Percentiles rank a stretch among this genome's conserved stretches.
Evolutionary conservation across 2,888 invertebrate genomes (phyloP).

Genomic region (Arge pagana): DNA sequence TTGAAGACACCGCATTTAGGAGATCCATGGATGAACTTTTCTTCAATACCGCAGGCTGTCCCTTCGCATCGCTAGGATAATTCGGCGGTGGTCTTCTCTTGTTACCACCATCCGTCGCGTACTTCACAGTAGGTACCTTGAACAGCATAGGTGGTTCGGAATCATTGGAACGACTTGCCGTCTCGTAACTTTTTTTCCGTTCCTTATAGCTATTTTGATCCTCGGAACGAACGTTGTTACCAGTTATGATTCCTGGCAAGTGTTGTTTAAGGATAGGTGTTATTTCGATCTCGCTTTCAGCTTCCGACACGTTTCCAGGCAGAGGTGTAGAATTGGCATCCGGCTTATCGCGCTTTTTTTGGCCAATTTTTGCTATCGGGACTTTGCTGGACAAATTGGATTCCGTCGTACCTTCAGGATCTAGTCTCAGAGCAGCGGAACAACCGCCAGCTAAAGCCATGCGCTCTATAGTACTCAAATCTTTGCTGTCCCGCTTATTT

Average conservation of each 20-base stretch:
- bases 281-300: slow-evolving; percentile 52
- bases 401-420: slow-evolving; percentile 58
- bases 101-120: slow-evolving; percentile 27
- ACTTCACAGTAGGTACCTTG: slow-evolving; percentile 34
- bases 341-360: slow-evolving; percentile 36
- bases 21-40: slow-evolving; percentile 54
- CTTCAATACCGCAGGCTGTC: no score
- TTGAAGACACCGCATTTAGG: slow-evolving; percentile 35
- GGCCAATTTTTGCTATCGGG: slow-evolving; percentile 27
- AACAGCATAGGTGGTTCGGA: slow-evolving; percentile 27
- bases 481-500: slow-evolving; percentile 59
- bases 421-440: slow-evolving; percentile 55
- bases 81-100: slow-evolving; percentile 11
- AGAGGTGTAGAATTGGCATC: slow-evolving; percentile 52
- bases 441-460: slow-evolving; percentile 62
- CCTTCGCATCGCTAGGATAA: no score
- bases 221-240: slow-evolving; percentile 32
- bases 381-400: slow-evolving; percentile 32
- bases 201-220: slow-evolving; percentile 24
- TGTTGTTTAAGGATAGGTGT: slow-evolving; percentile 52
- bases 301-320: slow-evolving; percentile 38
- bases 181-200: no score
- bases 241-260: slow-evolving; percentile 40
- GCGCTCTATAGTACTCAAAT: slow-evolving; percentile 67
- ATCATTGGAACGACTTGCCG: slow-evolving; percentile 20